Percentiles rank a stretch among this genome's conserved stretches.
phyloP scores from a whole-genome alignment of 2,888 invertebrate genomes.

The Halictus quadricinctus region DNA sequence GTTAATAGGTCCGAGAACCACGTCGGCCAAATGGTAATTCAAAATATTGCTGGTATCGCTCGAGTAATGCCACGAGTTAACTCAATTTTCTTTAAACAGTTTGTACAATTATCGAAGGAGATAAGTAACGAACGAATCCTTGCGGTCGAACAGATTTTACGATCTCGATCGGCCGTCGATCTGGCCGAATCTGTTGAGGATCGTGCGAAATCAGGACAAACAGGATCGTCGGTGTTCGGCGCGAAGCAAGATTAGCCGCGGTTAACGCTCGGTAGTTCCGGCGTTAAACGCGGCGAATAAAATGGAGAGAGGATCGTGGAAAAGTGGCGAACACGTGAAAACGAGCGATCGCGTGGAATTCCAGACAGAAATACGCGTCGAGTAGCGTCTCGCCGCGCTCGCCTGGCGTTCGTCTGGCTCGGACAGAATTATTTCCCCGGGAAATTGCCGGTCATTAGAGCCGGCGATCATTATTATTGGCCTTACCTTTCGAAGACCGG shows the following conservation, averaged over 20 bases:
- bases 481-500: constrained; percentile 62
- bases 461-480: constrained; percentile 66
- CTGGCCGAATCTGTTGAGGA: no score
- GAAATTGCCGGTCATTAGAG: constrained; percentile 68
- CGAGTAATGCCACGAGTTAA: no score
- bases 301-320: background rate
- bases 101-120: no score
- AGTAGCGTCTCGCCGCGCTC: background rate
- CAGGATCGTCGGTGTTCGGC: no score
- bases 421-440: constrained; percentile 62
- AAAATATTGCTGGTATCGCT: background rate
- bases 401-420: background rate
- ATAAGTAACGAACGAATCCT: no score
- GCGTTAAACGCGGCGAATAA: background rate
- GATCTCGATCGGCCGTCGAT: no score
- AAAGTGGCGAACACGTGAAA: background rate
- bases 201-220: no score
- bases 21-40: background rate
- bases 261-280: background rate
- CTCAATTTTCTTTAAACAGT: no score
- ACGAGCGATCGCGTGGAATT: constrained; percentile 20
- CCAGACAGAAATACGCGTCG: background rate
- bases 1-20: background rate
- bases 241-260: background rate
- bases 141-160: no score